These are phyloP conservation scores for Mus caroli DNA, from an alignment of 2,797 vertebrate genomes.

Conservation along the genomic window DNA sequence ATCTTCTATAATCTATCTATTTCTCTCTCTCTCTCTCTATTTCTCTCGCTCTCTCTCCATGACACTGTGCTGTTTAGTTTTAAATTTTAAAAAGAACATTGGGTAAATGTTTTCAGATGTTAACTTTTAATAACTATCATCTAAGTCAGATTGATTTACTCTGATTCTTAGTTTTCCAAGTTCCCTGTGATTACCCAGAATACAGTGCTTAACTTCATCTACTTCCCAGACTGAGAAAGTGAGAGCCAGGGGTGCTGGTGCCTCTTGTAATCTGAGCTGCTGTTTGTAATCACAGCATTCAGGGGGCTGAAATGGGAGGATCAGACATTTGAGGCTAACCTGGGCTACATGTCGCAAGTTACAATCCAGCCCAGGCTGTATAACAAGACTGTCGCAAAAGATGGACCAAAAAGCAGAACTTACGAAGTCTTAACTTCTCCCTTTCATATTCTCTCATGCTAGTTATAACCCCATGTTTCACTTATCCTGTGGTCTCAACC, in stretches of 20 bases:
- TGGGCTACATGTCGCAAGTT: neutral
- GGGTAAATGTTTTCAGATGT: constrained; percentile 3
- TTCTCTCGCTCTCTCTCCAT: neutral
- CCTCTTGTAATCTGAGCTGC: neutral
- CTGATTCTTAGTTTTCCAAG: neutral
- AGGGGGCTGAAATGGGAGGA: neutral
- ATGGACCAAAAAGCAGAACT: neutral
- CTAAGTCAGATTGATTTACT: constrained; percentile 39
- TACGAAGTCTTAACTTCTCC: neutral
- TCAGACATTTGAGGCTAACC: neutral
- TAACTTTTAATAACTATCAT: constrained; percentile 21
- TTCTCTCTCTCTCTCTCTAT: no score
- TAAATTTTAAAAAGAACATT: neutral
- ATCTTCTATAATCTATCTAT: neutral
- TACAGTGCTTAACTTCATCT: neutral
- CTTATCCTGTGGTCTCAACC: neutral
- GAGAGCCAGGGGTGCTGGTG: neutral
- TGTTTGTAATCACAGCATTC: neutral
- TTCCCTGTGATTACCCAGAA: constrained; percentile 20
- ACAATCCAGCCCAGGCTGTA: neutral
- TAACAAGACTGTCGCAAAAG: neutral
- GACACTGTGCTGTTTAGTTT: neutral
- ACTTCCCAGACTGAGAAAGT: constrained; percentile 11
- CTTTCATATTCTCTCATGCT: neutral
- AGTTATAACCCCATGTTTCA: neutral